Percentiles rank a stretch among this genome's conserved stretches.
Conservation (phyloP, 2,113 vertebrate genomes). For the Helogale parvula region DNA sequence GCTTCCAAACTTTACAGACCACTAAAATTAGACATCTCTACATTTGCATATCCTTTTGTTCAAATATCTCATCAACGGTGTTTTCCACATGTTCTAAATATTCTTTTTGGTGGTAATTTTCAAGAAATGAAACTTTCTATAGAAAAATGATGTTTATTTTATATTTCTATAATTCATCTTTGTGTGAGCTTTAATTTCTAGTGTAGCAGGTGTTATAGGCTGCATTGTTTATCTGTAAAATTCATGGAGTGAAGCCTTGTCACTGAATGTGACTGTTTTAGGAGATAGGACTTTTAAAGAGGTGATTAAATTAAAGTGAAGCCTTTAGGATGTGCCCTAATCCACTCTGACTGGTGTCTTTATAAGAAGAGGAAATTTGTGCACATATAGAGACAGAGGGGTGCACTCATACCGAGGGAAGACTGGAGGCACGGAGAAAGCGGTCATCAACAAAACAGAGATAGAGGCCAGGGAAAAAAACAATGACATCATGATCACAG, state of each 20-base stretch:
- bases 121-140: not conserved
- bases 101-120: not conserved
- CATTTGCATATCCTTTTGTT: not conserved
- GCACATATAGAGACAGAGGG: accelerated
- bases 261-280: not conserved
- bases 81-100: not conserved
- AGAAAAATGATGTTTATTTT: not conserved
- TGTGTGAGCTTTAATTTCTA: not conserved
- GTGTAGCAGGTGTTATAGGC: not conserved
- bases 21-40: not conserved
- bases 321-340: not conserved
- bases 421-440: accelerated
- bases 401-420: not conserved
- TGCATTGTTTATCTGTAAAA: not conserved
- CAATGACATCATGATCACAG: not conserved
- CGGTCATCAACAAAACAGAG: not conserved
- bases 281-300: not conserved
- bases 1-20: not conserved
- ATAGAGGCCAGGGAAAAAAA: not conserved
- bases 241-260: not conserved
- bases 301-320: not conserved
- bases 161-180: not conserved
- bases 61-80: not conserved
- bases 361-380: not conserved
- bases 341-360: not conserved